Percentiles rank a stretch among this genome's conserved stretches.
Conservation (phyloP, 2,888 invertebrate species). For the Lepidochrysops patricia region DNA sequence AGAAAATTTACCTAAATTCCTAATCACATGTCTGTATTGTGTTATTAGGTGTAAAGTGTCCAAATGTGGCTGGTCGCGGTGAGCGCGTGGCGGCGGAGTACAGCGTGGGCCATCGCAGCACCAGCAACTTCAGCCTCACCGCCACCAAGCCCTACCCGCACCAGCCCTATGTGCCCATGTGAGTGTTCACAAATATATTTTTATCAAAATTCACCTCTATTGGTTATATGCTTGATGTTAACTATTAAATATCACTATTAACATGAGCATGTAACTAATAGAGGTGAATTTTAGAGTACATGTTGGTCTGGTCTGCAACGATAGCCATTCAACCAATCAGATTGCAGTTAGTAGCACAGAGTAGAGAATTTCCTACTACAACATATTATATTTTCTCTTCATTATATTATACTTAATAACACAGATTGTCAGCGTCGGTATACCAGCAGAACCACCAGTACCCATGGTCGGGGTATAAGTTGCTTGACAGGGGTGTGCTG, state of each 20-base stretch:
- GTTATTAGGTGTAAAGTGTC: conserved; percentile 78
- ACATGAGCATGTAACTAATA: no score
- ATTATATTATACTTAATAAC: no score
- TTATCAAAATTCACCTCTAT: no score
- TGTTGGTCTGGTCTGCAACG: no score
- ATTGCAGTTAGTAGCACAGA: no score
- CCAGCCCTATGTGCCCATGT: conserved; percentile 78
- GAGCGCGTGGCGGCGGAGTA: conserved; percentile 89
- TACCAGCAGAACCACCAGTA: conserved; percentile 86
- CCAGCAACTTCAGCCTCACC: conserved; percentile 85
- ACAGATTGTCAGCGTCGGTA: conserved; percentile 80
- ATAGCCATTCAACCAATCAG: no score
- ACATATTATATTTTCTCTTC: no score
- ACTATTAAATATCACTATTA: no score
- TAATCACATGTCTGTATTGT: neutral
- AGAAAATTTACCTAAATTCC: neutral
- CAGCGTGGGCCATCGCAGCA: conserved; percentile 87
- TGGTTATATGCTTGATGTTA: no score
- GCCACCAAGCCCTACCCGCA: conserved; percentile 90
- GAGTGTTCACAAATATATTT: no score
- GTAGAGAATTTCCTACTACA: no score
- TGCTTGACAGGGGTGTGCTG: conserved; percentile 84
- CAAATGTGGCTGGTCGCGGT: conserved; percentile 91
- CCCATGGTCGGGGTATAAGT: conserved; percentile 88
- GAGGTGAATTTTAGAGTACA: no score